These are phyloP conservation scores for Phylloscopus whistleri DNA, from an alignment of 2,113 vertebrate genomes.

Conservation along the genomic window DNA sequence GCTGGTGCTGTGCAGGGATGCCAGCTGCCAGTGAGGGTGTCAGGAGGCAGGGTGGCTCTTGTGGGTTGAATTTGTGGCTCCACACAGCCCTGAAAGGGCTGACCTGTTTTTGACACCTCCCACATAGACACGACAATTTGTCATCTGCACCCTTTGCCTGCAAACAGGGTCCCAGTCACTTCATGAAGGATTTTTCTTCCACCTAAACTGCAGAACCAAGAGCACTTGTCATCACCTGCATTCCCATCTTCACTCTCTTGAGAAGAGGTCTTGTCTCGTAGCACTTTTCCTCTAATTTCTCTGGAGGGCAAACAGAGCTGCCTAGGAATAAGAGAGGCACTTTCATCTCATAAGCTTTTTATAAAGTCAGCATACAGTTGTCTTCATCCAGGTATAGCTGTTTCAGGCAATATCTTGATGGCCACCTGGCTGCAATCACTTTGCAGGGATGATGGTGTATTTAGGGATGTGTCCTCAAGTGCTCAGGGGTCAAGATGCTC, in stretches of 20 bases:
- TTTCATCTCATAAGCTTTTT: background rate
- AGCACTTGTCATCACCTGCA: background rate
- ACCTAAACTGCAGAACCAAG: background rate
- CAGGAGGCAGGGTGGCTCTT: background rate
- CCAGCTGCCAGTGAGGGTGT: background rate
- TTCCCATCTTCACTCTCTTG: background rate
- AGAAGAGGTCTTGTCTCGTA: background rate
- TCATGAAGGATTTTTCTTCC: background rate
- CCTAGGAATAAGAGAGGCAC: background rate
- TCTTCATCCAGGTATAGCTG: background rate
- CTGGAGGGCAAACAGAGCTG: background rate
- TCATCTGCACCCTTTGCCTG: background rate
- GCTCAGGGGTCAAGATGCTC: background rate
- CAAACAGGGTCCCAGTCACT: background rate
- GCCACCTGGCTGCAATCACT: background rate
- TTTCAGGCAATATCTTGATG: slow-evolving; percentile 22
- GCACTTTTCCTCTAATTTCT: background rate
- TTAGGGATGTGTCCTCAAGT: background rate
- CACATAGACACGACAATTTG: fast-evolving
- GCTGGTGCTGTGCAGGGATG: background rate
- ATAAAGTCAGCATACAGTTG: background rate
- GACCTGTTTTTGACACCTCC: background rate
- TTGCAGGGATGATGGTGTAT: background rate
- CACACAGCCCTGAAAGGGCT: background rate
- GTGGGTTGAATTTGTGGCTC: background rate